phyloP scores from a whole-genome alignment of 1,140 invertebrate species.

The Oryctes rhinoceros region DNA sequence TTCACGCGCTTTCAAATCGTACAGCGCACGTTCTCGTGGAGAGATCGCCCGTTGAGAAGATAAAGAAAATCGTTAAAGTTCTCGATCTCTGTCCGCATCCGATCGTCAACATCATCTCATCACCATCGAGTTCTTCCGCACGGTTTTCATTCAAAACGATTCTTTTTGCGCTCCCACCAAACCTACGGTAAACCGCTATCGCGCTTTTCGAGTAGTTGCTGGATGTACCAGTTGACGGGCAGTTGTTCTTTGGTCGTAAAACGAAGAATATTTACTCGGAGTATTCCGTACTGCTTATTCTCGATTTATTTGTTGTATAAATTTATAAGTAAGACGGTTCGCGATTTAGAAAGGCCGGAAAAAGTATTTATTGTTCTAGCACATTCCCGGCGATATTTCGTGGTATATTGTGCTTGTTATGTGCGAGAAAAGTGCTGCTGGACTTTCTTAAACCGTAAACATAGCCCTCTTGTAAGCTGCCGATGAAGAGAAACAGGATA shows the following conservation, averaged over 20 bases:
- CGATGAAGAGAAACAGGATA: slow-evolving; percentile 24
- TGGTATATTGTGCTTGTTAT: slow-evolving; percentile 9
- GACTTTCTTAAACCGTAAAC: not conserved
- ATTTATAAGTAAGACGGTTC: not conserved
- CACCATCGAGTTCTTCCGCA: slow-evolving; percentile 15
- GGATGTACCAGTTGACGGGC: not conserved
- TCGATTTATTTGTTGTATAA: not conserved
- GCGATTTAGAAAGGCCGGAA: not conserved
- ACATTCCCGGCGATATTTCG: not conserved
- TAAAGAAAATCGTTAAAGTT: slow-evolving; percentile 4
- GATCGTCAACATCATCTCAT: slow-evolving; percentile 24
- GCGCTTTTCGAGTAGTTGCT: not conserved
- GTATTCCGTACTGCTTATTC: not conserved
- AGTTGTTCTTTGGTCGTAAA: not conserved
- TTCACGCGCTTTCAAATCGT: slow-evolving; percentile 5
- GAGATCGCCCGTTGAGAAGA: not conserved
- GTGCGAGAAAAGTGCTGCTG: slow-evolving; percentile 5
- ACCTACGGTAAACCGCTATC: not conserved
- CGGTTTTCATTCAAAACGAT: slow-evolving; percentile 28
- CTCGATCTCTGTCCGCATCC: not conserved
- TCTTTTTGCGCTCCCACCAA: slow-evolving; percentile 24
- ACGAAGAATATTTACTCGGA: not conserved
- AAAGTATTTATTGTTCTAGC: not conserved
- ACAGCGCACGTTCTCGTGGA: not conserved
- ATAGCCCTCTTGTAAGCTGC: not conserved